Conservation (phyloP, 2,888 invertebrate genomes). For the Oscheius onirici region DNA sequence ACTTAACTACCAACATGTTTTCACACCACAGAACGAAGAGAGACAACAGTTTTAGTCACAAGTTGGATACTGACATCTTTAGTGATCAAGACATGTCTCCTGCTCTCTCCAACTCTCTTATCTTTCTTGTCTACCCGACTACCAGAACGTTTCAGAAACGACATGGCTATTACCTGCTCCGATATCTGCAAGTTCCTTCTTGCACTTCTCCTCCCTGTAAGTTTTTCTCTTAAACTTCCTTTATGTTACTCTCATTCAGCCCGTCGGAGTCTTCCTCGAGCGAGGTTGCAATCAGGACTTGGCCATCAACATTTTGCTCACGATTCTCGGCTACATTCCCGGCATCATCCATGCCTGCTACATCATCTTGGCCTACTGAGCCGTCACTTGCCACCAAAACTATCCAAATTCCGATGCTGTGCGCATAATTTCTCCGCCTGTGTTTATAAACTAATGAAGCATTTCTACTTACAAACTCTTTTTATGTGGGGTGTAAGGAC, state of each 20-base stretch:
- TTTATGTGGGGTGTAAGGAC: too few species aligned
- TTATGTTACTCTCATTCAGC: conserved; percentile 37
- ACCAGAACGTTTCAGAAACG: neutral
- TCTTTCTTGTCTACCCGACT: neutral
- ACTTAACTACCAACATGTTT: too few species aligned
- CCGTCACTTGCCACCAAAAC: conserved; percentile 37
- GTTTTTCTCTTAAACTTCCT: neutral
- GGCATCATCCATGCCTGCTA: conserved; percentile 60
- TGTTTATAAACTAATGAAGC: neutral
- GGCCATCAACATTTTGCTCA: conserved; percentile 59
- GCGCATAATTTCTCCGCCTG: neutral
- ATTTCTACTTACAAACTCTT: too few species aligned
- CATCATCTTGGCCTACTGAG: conserved; percentile 39
- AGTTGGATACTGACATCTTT: too few species aligned
- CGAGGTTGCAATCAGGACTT: conserved; percentile 58
- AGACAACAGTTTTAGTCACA: too few species aligned
- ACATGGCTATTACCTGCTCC: conserved; percentile 35
- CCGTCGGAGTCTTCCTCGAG: conserved; percentile 60
- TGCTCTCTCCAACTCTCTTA: neutral
- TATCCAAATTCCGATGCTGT: conserved; percentile 29
- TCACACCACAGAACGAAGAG: too few species aligned
- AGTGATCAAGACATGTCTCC: too few species aligned
- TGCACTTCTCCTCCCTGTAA: conserved; percentile 33
- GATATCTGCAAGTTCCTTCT: conserved; percentile 31
- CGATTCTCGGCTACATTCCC: conserved; percentile 62